phyloP scores from a whole-genome alignment of 2,888 invertebrate genomes.

The Augiades crinisus region DNA sequence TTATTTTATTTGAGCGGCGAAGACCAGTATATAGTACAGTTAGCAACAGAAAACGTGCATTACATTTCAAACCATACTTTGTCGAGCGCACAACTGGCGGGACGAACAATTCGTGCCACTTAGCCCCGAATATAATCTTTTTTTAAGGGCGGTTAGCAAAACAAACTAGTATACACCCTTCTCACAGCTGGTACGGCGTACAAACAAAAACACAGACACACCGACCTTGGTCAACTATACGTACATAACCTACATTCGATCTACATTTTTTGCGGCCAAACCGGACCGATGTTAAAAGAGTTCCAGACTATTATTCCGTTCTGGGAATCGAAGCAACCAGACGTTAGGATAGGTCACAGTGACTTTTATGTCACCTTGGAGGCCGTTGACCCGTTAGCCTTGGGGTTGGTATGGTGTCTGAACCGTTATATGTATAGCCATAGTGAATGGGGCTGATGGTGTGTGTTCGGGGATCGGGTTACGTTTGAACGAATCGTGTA shows the following conservation, averaged over 20 bases:
- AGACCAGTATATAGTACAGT: too few relatives aligned
- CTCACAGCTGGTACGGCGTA: constrained; percentile 5
- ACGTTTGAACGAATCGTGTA: background rate
- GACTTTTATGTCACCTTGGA: constrained; percentile 68
- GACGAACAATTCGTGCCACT: too few relatives aligned
- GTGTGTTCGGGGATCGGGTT: constrained; percentile 7
- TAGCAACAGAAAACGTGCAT: too few relatives aligned
- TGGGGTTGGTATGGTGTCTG: constrained; percentile 32
- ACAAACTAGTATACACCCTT: constrained; percentile 14
- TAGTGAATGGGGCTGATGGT: constrained; percentile 3
- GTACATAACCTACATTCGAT: constrained; percentile 37
- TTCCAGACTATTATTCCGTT: constrained; percentile 52
- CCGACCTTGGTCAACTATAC: constrained; percentile 22
- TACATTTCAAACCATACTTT: too few relatives aligned
- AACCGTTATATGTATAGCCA: constrained; percentile 31
- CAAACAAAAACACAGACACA: constrained; percentile 9
- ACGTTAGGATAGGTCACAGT: constrained; percentile 64
- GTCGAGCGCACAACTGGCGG: too few relatives aligned
- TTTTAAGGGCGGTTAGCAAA: background rate
- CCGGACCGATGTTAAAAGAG: constrained; percentile 38
- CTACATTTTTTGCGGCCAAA: constrained; percentile 35
- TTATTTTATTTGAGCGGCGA: too few relatives aligned
- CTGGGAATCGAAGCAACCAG: constrained; percentile 56
- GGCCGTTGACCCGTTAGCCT: constrained; percentile 53
- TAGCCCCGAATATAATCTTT: constrained; percentile 3